Evolutionary conservation across 2,113 vertebrate species (phyloP).

Genomic region (Hippocampus zosterae): DNA sequence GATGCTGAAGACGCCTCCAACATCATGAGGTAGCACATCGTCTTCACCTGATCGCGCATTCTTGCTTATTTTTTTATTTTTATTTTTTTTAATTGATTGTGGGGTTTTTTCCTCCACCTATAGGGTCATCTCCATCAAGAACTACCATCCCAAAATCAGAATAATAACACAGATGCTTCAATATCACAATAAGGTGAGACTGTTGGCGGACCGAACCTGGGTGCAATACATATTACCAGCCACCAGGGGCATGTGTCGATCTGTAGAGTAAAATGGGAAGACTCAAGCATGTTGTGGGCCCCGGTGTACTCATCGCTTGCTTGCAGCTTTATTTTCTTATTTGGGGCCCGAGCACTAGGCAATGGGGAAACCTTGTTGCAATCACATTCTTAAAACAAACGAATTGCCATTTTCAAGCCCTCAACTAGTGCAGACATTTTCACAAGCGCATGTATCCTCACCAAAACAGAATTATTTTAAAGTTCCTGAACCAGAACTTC

Average conservation of each 20-base stretch:
- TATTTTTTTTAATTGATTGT: background rate
- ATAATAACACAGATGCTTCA: constrained; percentile 99
- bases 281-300: too few relatives aligned
- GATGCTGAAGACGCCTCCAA: constrained; percentile 99
- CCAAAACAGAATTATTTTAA: too few relatives aligned
- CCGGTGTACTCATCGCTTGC: background rate
- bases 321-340: background rate
- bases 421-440: background rate
- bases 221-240: background rate
- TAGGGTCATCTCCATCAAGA: constrained; percentile 99
- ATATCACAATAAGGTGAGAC: constrained; percentile 96
- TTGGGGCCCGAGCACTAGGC: background rate
- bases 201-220: background rate
- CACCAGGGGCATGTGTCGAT: too few relatives aligned
- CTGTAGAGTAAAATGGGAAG: too few relatives aligned
- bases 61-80: background rate
- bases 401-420: too few relatives aligned
- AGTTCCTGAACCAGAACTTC: too few relatives aligned
- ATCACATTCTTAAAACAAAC: background rate
- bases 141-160: constrained; percentile 97
- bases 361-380: background rate
- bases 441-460: too few relatives aligned
- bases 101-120: constrained; percentile 12
- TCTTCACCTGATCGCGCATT: background rate
- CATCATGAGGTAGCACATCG: constrained; percentile 88